Evolutionary conservation across 2,888 invertebrate species (phyloP).

Genomic region (Pyrrhosoma nymphula): DNA sequence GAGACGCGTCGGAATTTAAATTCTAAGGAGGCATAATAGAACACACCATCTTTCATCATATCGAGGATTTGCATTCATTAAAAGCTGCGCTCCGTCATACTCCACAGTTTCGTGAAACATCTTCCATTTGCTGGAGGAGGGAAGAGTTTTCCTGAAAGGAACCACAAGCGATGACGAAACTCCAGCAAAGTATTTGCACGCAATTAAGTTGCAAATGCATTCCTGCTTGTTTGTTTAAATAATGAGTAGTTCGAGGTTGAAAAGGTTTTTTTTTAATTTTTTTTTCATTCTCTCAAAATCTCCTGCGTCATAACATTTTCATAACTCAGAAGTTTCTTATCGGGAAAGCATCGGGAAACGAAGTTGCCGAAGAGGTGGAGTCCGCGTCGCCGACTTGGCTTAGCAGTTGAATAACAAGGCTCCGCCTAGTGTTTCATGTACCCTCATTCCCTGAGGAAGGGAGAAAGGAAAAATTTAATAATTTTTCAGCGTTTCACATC

Average conservation of each 20-base stretch:
- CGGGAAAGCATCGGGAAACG: neutral
- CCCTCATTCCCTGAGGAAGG: too few relatives aligned
- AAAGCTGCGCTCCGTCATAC: neutral
- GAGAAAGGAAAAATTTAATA: too few relatives aligned
- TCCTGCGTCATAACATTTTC: neutral
- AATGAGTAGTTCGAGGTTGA: neutral
- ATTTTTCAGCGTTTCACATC: too few relatives aligned
- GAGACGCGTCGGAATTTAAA: neutral
- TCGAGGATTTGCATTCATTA: conserved; percentile 2
- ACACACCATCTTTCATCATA: neutral
- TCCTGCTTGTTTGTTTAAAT: neutral
- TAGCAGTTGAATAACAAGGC: neutral
- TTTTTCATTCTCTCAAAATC: neutral
- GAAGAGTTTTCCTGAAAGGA: neutral
- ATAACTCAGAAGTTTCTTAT: neutral
- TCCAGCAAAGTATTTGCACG: neutral
- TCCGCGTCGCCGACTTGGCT: neutral
- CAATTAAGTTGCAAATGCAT: conserved; percentile 11
- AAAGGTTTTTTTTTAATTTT: neutral
- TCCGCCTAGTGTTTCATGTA: neutral
- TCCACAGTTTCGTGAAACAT: neutral
- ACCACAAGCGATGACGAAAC: neutral
- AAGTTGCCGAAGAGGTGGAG: neutral
- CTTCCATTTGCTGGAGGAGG: neutral
- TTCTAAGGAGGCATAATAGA: neutral